phyloP scores from a whole-genome alignment of 2,888 invertebrate species.

The Lamellibrachia satsuma region DNA sequence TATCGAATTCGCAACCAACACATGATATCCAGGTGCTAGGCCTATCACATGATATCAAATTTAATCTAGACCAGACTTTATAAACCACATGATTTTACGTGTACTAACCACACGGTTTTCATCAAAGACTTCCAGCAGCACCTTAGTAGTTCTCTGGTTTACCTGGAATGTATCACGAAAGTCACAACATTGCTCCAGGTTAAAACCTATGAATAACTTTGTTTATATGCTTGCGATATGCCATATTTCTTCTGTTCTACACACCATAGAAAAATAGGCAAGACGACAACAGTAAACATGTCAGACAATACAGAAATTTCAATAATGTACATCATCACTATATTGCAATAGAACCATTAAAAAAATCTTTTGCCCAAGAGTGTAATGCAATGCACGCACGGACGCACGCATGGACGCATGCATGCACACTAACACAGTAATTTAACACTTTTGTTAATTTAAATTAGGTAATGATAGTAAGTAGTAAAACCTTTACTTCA shows the following conservation, averaged over 20 bases:
- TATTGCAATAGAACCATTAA: too few species aligned
- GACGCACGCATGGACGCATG: too few species aligned
- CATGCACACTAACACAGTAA: neutral
- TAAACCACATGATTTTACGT: neutral
- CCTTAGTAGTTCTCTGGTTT: conserved; percentile 86
- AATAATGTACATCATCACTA: too few species aligned
- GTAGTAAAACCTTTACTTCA: neutral
- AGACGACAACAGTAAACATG: neutral
- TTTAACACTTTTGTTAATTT: neutral
- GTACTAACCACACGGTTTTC: conserved; percentile 83
- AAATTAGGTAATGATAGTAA: neutral
- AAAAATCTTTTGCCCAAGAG: too few species aligned
- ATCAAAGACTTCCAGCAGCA: conserved; percentile 96
- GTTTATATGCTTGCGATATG: conserved; percentile 12
- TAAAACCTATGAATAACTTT: conserved; percentile 13
- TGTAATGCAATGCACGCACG: too few species aligned
- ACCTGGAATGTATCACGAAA: conserved; percentile 70
- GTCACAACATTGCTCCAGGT: neutral
- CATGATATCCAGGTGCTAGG: too few species aligned
- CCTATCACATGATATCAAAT: neutral
- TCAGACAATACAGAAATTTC: neutral
- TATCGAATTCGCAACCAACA: too few species aligned
- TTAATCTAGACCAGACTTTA: neutral
- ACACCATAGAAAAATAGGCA: too few species aligned
- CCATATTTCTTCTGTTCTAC: too few species aligned